Evolutionary conservation across 2,113 vertebrate genomes (phyloP), one percentile per base, ranked within the genome.

Genomic region (Oreochromis tanganicae): DNA sequence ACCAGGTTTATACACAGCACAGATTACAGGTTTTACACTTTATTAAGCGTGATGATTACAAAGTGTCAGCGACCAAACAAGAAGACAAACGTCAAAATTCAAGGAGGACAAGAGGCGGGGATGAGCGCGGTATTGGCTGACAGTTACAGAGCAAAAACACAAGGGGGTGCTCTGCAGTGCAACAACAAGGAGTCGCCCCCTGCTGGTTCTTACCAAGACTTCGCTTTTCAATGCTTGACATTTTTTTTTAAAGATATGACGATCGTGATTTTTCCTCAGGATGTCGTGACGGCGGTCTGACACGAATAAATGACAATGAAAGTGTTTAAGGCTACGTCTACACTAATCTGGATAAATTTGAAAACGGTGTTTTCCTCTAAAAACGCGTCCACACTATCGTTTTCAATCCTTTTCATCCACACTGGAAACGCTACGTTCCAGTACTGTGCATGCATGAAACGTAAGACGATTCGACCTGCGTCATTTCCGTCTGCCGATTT

Each of bases 301-400:
- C 68, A 29, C 4, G 2, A 48, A 19, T 48, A 75, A 75, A 75
- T 2, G 21, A 17, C 14, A 61, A 17, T 61, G 57, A 61, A 61
- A 32, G 57, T 32, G 57, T 17, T 61, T 61, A 61, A 61, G 57
- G 57, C 27, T 61, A 14, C 2, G 5, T 61, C 57, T 32, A 5
- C 57, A 61, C 57, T 61, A 61, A 61, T 61, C 14, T 1, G 14
- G 57, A 59, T 0, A 59, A 59, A 59, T 59, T 19, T 19, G 50
- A 5, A 52, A 19, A 5, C 0, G 0, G 4, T 52, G 50, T 52
- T 52, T 52, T 3, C 1, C 2, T 59, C 56, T 29, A 16, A 17
- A 2, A 17, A 32, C 3, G 27, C 57, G 27, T 59, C 57, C 57
- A 59, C 57, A 32, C 27, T 16, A 61, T 61, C 2, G 5, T 17